Percentiles rank a stretch among this genome's conserved stretches.
Conservation (phyloP, 2,888 invertebrate genomes). For the Balanococcus diminutus region DNA sequence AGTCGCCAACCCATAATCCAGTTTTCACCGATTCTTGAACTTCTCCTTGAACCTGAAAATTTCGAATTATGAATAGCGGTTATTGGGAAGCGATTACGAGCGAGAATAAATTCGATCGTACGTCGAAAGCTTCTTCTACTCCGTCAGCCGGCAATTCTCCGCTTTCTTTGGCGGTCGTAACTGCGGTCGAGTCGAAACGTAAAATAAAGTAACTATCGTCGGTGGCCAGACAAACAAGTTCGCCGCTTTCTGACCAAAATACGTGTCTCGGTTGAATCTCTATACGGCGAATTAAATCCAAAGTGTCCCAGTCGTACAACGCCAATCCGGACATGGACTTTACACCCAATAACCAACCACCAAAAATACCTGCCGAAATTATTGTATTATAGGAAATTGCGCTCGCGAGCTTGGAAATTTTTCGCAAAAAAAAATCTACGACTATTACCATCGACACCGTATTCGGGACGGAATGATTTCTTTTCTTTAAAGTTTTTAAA, state of each 20-base stretch:
- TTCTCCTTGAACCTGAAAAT: slow-evolving; percentile 77
- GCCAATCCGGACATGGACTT: slow-evolving; percentile 89
- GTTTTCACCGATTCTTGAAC: slow-evolving; percentile 91
- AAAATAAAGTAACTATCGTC: slow-evolving; percentile 95
- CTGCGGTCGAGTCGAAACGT: slow-evolving; percentile 82
- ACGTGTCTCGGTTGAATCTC: slow-evolving; percentile 94
- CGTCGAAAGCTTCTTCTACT: slow-evolving; percentile 95
- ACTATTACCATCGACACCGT: slow-evolving; percentile 84
- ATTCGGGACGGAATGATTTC: slow-evolving; percentile 94
- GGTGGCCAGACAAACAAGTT: slow-evolving; percentile 89
- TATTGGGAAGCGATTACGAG: neutral
- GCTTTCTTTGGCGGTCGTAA: slow-evolving; percentile 77
- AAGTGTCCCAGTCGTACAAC: slow-evolving; percentile 97
- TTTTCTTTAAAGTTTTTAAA: slow-evolving; percentile 99
- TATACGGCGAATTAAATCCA: slow-evolving; percentile 90
- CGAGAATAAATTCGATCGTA: slow-evolving; percentile 62
- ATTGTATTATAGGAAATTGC: neutral
- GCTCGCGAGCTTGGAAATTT: neutral
- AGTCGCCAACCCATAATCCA: slow-evolving; percentile 97
- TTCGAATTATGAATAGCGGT: neutral
- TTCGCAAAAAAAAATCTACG: neutral
- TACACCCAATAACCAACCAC: slow-evolving; percentile 88
- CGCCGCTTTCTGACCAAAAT: slow-evolving; percentile 96
- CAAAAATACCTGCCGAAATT: slow-evolving; percentile 75
- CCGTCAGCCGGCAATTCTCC: slow-evolving; percentile 71